Base-by-base conservation (phyloP, 2,888 invertebrate genomes). In the Polia nebulosa region DNA sequence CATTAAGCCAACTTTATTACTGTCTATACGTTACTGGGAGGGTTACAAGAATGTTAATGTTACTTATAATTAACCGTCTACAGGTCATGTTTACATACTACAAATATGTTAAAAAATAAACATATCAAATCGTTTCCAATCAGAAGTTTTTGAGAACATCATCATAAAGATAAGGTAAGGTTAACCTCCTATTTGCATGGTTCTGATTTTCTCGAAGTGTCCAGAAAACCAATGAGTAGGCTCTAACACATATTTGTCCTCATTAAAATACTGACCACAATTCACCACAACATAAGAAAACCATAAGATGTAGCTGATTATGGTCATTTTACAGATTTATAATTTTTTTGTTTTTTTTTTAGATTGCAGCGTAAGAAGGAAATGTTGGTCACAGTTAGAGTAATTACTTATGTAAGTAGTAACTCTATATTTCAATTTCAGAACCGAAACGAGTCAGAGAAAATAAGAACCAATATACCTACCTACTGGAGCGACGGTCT, bases 31-130 rank as follows among this genome's bases (percentile, higher is more conserved):
- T 73, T 64, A 58, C 47, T 44, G 6, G 34, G 65, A 61, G 79
- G 60, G 32, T 78, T 70, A 58, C 74, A 66, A 61, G 74, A 64
- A 81, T 78, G 79, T 62, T 74, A 74, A 74, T 81, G 66, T 41
- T 69, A 60, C 60, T 52, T 56, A 62, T 69, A 67, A 59, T 60
- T 60, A 64, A 39, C 60, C 20, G 55, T 49, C 39, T 51, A 20
- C 53, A 45, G 39, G 45, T 52, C 34, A 67, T 62, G 39, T 47
- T 20, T 69, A 47, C 20, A 11, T 34, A 41, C 17, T 1, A 32
- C 15, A 27, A n/a, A 34, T 41, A 20, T 22, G 22, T 29, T 8
- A 25, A 13, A 7, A 20, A 25, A 36, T 3, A 65, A 65, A 52
- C 73, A 62, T 41, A 17, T 27, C 13, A 3, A 2, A 1, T 34